These are phyloP conservation scores for Phoebastria nigripes DNA, from an alignment of 2,797 vertebrate species.

Conservation along the genomic window DNA sequence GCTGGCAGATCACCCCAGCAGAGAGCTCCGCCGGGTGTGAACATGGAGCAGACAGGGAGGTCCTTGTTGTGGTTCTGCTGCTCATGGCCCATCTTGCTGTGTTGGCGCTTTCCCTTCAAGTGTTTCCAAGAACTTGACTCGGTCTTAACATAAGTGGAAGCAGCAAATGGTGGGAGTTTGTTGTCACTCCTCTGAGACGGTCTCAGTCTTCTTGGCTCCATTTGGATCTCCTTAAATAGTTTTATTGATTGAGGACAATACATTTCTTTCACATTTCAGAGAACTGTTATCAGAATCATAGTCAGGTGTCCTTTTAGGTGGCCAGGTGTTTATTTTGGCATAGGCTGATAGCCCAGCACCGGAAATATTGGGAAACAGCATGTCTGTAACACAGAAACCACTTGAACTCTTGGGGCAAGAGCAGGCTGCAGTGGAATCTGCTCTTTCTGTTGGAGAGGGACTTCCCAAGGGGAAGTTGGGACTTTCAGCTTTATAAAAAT, in stretches of 20 bases:
- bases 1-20: not conserved
- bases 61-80: constrained; percentile 60
- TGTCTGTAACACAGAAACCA: accelerated
- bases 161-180: constrained; percentile 19
- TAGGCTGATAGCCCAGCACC: not conserved
- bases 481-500: not conserved
- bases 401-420: not conserved
- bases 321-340: constrained; percentile 20
- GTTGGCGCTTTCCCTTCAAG: constrained; percentile 43
- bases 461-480: not conserved
- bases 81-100: constrained; percentile 13
- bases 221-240: not conserved
- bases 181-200: not conserved
- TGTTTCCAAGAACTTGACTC: constrained; percentile 46
- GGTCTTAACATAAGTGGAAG: not conserved
- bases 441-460: not conserved
- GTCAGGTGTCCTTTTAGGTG: not conserved
- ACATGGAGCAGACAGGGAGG: constrained; percentile 48
- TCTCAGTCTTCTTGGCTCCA: not conserved
- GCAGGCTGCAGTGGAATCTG: not conserved
- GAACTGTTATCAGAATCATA: not conserved
- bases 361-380: not conserved
- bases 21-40: constrained; percentile 40
- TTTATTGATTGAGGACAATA: constrained; percentile 1
- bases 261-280: not conserved